A percentile compares a stretch with the other conserved stretches of the same genome.
phyloP scores from a whole-genome alignment of 2,797 vertebrate species.

The Gambusia yucatana region DNA sequence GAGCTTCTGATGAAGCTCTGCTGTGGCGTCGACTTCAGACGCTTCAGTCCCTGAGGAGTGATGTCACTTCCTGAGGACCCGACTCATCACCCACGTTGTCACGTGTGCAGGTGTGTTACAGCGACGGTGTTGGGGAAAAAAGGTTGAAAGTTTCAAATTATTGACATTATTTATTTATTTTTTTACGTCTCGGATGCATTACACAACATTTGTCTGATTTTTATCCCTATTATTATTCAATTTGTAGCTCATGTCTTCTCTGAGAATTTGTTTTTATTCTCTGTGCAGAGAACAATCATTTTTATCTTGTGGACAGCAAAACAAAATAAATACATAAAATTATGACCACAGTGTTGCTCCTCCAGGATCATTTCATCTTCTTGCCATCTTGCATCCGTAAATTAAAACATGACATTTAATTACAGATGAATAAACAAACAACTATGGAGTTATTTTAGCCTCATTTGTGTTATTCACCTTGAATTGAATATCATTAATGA shows the following conservation, averaged over 20 bases:
- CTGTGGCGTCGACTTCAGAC: conserved; percentile 6
- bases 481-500: conserved; percentile 14
- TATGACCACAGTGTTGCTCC: background rate
- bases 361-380: background rate
- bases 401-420: background rate
- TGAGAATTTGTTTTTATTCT: background rate
- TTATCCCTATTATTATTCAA: background rate
- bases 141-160: background rate
- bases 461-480: background rate
- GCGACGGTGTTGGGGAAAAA: background rate
- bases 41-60: conserved; percentile 17
- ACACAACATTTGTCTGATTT: background rate
- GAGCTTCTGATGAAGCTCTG: conserved; percentile 30
- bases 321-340: background rate
- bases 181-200: background rate
- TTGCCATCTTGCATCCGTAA: background rate
- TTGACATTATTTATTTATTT: background rate
- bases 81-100: background rate
- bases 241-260: background rate
- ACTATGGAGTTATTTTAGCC: background rate
- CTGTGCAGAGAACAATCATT: background rate
- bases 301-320: background rate
- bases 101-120: background rate
- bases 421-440: background rate
- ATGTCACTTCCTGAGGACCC: conserved; percentile 1